Evolutionary conservation across 2,888 invertebrate species (phyloP), one percentile per base, ranked within the genome.

Genomic region (Sphecodes monilicornis): DNA sequence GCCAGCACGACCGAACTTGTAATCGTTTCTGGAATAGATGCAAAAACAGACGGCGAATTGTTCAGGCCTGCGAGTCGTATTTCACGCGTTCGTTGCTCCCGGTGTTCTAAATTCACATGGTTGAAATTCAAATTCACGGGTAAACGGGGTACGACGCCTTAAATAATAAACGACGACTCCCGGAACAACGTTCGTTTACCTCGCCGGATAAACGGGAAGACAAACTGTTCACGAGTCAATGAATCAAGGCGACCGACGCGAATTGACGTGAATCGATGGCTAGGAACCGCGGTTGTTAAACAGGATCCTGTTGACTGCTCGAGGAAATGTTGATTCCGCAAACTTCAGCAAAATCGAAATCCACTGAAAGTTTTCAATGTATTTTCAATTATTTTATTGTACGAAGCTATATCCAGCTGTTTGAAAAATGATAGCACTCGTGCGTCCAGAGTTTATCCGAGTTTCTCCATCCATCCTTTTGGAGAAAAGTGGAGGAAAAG

Each of bases 1-100:
- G 57, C 69, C 10, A 41, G 32, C 76, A 26, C 76, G 32, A 69
- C 46, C 54, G 72, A 39, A 39, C 32, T 36, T 54, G 72, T 57
- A 73, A 73, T 73, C 54, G 32, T 39, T 73, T 39, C 54, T 57
- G 54, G 46, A 73, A 73, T 18, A 10, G 54, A 36, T 13, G n/a
- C 57, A 60, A 8, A 32, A 41, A 69, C 18, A 39, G 10, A n/a
- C 46, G 46, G 39, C 16, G 50, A 71, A 71, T 66, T n/a, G 39
- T 64, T 71, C 16, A 39, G 16, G 22, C 50, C 29, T 57, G 13
- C 36, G n/a, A 29, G 32, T 16, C 39, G 70, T 46, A 29, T 32
- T 18, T 68, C 75, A 68, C 6, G 36, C 32, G n/a, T 54, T 26
- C 32, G 36, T 36, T 54, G 32, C 39, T 50, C 50, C 29, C 50